These are phyloP conservation scores for Amphipyra tragopoginis DNA, from an alignment of 2,888 invertebrate species.

Conservation along the genomic window DNA sequence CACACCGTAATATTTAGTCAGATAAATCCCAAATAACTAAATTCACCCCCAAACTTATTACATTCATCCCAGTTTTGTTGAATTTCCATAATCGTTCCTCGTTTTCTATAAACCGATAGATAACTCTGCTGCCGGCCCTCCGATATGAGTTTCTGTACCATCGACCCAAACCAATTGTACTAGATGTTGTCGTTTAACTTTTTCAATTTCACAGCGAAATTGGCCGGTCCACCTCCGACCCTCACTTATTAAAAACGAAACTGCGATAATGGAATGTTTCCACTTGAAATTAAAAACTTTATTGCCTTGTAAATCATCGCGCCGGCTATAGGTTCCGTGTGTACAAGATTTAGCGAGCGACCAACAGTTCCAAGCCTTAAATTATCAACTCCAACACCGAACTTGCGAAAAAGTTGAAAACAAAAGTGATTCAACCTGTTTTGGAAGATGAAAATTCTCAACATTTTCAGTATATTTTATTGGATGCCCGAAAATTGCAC, in stretches of 20 bases:
- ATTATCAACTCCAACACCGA: constrained; percentile 67
- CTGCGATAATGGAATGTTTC: constrained; percentile 75
- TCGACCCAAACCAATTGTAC: constrained; percentile 67
- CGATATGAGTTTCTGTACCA: constrained; percentile 63
- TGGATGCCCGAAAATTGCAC: constrained; percentile 54
- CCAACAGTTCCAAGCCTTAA: constrained; percentile 65
- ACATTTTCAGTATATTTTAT: constrained; percentile 65
- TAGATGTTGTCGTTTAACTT: constrained; percentile 76
- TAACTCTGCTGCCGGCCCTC: constrained; percentile 48
- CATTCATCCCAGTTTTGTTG: constrained; percentile 56
- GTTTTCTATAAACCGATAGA: constrained; percentile 57
- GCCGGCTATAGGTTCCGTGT: constrained; percentile 64
- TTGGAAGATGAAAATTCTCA: constrained; percentile 66
- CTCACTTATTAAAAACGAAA: constrained; percentile 77
- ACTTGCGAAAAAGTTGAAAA: constrained; percentile 64
- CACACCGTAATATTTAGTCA: constrained; percentile 11
- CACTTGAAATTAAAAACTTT: constrained; percentile 79
- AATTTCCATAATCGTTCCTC: constrained; percentile 59
- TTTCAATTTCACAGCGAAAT: constrained; percentile 78
- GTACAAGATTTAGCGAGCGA: constrained; percentile 65
- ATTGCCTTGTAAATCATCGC: constrained; percentile 75
- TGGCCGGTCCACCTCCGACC: constrained; percentile 70
- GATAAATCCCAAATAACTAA: constrained; percentile 27
- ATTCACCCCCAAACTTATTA: constrained; percentile 38
- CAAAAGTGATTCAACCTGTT: constrained; percentile 69